Conservation (phyloP, 2,113 vertebrate species). For the Accipiter cooperii region DNA sequence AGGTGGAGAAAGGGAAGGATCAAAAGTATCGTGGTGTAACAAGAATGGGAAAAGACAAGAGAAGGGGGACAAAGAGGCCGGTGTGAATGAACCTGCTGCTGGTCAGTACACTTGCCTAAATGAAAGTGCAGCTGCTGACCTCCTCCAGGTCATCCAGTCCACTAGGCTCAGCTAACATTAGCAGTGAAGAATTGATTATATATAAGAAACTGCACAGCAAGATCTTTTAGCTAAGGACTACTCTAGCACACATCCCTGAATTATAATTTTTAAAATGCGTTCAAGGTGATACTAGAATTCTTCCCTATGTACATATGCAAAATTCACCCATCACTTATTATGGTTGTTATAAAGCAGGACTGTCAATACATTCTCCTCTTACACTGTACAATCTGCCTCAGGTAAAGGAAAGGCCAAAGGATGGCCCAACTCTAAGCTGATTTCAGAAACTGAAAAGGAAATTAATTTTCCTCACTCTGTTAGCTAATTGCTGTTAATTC, state of each 20-base stretch:
- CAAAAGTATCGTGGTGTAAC: not conserved
- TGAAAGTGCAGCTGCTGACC: not conserved
- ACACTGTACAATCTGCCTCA: not conserved
- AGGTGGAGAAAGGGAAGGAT: not conserved
- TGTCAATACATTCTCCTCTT: not conserved
- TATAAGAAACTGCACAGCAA: not conserved
- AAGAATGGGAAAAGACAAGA: not conserved
- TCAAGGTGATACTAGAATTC: not conserved
- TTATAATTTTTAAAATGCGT: not conserved
- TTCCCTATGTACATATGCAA: not conserved
- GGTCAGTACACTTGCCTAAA: not conserved
- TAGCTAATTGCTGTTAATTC: not conserved
- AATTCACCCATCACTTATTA: not conserved
- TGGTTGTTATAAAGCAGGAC: not conserved
- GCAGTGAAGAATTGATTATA: not conserved
- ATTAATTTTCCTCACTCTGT: not conserved
- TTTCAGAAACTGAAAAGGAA: not conserved
- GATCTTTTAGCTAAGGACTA: not conserved
- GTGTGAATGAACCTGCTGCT: not conserved
- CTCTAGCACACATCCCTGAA: not conserved
- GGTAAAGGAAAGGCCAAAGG: not conserved
- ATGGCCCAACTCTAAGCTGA: not conserved
- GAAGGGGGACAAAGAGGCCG: not conserved
- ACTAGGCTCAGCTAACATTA: not conserved
- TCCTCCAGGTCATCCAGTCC: not conserved